Evolutionary conservation across 2,797 vertebrate species (phyloP).

Genomic region (Galaxias olidus): DNA sequence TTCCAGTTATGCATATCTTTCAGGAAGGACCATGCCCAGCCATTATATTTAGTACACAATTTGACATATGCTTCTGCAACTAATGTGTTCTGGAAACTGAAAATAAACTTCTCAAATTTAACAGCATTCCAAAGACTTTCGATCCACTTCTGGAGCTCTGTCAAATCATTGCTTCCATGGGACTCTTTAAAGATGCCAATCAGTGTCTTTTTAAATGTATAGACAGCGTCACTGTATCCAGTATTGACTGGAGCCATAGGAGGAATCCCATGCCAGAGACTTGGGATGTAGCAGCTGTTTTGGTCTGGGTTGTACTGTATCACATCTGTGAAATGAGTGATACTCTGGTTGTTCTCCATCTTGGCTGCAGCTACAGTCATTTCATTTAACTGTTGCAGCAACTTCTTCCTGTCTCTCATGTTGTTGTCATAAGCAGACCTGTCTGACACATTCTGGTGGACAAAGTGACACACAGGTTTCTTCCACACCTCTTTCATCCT

Average conservation of each 20-base stretch:
- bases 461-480: conserved; percentile 62
- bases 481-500: conserved; percentile 61
- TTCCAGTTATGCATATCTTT: too few relatives aligned
- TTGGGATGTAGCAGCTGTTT: conserved; percentile 76
- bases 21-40: too few relatives aligned
- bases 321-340: conserved; percentile 57
- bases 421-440: conserved; percentile 52
- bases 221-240: conserved; percentile 69
- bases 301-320: conserved; percentile 61
- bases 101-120: too few relatives aligned
- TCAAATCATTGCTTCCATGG: too few relatives aligned
- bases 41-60: too few relatives aligned
- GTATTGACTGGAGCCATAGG: conserved; percentile 79
- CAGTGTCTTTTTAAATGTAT: background rate
- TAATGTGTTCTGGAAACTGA: too few relatives aligned
- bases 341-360: conserved; percentile 48
- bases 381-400: conserved; percentile 56
- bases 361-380: conserved; percentile 60
- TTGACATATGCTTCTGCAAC: too few relatives aligned
- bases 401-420: conserved; percentile 41
- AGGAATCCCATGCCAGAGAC: conserved; percentile 77
- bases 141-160: too few relatives aligned
- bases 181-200: too few relatives aligned
- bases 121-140: too few relatives aligned
- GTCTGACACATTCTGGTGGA: conserved; percentile 64